Evolutionary conservation across 2,113 vertebrate species (phyloP), one percentile per base, ranked within the genome.

Genomic region (Rhinoderma darwinii): DNA sequence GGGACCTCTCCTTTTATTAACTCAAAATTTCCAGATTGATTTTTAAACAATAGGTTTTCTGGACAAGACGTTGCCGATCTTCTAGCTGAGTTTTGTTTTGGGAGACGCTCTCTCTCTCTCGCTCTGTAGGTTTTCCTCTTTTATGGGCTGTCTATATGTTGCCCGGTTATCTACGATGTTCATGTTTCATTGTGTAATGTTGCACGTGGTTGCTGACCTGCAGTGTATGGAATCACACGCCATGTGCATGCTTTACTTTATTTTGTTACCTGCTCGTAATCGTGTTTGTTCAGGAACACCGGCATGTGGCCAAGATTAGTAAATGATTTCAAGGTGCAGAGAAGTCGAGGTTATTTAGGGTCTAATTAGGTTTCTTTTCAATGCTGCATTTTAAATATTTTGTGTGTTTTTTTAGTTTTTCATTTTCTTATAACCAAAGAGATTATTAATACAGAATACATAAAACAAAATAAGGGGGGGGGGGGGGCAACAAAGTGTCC

Each of bases 301-400:
- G 47, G 70, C 32, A 37, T 15, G 51, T 12, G 17, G 82, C 82
- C 82, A 72, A 59, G 70, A 30, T 56, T 59, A 43, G 68, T 20
- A 59, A 84, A 74, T 74, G 44, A 70, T 50, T 84, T 78, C 75
- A 78, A 78, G 75, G 75, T 78, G 75, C 32, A 59, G 9, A 25
- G 41, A 15, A 39, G 44, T 8, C 5, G 50, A 59, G 82, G 82
- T 41, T 10, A 41, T 56, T 54, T 5, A 7, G 54, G 66, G 82
- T 84, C 30, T 54, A 56, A 22, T 79, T 18, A 10, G 35, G 30
- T 12, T 39, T 11, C 25, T 14, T 74, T 6, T 74, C 72, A 0
- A 18, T 20, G 68, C 72, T 44, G 20, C 5, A 6, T n/a, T 25
- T 66, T 4, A 66, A 66, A 66, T 66, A 66, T 32, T 66, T 32